Conservation (phyloP, 2,888 invertebrate species). For the Melanostoma mellinum region DNA sequence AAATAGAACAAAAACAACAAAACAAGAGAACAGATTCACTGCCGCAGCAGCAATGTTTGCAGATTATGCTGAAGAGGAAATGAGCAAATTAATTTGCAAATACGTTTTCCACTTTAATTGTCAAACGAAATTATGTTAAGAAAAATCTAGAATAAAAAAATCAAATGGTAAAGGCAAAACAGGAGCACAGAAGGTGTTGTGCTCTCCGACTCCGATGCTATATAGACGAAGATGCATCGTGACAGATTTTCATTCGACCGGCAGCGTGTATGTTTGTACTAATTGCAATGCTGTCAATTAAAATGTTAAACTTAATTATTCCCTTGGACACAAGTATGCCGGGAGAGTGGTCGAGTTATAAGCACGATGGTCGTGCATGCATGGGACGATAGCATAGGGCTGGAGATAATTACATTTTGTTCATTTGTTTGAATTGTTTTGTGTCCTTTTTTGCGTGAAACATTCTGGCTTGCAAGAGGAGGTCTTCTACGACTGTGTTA, state of each 20-base stretch:
- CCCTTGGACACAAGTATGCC: constrained; percentile 50
- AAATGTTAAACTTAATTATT: constrained; percentile 73
- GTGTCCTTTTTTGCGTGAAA: constrained; percentile 13
- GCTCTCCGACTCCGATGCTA: constrained; percentile 6
- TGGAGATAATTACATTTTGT: constrained; percentile 65
- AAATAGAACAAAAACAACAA: constrained; percentile 2
- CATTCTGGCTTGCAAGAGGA: not conserved
- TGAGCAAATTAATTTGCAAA: constrained; percentile 68
- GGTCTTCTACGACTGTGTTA: not conserved
- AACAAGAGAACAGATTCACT: not conserved
- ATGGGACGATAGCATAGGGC: constrained; percentile 32
- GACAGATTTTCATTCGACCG: constrained; percentile 69
- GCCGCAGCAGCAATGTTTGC: not conserved
- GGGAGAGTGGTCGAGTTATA: constrained; percentile 31
- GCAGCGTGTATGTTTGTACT: constrained; percentile 55
- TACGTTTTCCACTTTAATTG: constrained; percentile 60
- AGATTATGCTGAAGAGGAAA: constrained; percentile 19
- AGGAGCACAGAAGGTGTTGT: constrained; percentile 28
- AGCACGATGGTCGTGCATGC: constrained; percentile 34
- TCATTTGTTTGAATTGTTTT: constrained; percentile 14
- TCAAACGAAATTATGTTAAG: constrained; percentile 64
- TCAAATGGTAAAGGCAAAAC: constrained; percentile 4
- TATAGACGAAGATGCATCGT: constrained; percentile 66
- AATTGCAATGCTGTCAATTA: constrained; percentile 72
- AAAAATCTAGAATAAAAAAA: constrained; percentile 20